Conservation (phyloP, 2,797 vertebrate genomes). For the Gambusia yucatana region DNA sequence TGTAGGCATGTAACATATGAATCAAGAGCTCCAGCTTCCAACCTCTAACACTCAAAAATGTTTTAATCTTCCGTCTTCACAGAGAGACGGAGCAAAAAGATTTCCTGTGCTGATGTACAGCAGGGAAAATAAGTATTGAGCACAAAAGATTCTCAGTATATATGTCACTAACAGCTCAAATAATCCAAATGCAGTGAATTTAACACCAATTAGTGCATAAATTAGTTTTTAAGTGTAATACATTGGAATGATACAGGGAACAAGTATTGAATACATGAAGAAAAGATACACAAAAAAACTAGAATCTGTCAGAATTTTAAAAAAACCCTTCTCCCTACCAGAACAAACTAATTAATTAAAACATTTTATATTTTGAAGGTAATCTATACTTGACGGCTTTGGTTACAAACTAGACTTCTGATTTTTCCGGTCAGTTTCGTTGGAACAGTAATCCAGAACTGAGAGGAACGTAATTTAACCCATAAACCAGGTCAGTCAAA, state of each 20-base stretch:
- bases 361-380: not conserved
- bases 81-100: slow-evolving; percentile 62
- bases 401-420: not conserved
- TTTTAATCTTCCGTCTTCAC: slow-evolving; percentile 61
- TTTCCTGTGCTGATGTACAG: slow-evolving; percentile 43
- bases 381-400: not conserved
- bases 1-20: slow-evolving; percentile 74
- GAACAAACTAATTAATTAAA: not conserved
- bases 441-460: not conserved
- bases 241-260: not conserved
- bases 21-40: slow-evolving; percentile 83
- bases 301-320: not conserved
- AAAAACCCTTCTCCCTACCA: not conserved
- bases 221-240: not conserved
- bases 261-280: not conserved
- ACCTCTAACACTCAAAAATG: slow-evolving; percentile 73
- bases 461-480: not conserved
- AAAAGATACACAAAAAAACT: not conserved
- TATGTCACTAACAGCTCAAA: not conserved
- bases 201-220: not conserved
- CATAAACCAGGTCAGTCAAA: slow-evolving; percentile 38
- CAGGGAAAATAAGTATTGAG: not conserved
- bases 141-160: not conserved
- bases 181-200: not conserved
- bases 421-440: not conserved